A percentile compares a stretch with the other conserved stretches of the same genome.
Conservation (phyloP, 2,113 vertebrate species). For the Pyxicephalus adspersus region DNA sequence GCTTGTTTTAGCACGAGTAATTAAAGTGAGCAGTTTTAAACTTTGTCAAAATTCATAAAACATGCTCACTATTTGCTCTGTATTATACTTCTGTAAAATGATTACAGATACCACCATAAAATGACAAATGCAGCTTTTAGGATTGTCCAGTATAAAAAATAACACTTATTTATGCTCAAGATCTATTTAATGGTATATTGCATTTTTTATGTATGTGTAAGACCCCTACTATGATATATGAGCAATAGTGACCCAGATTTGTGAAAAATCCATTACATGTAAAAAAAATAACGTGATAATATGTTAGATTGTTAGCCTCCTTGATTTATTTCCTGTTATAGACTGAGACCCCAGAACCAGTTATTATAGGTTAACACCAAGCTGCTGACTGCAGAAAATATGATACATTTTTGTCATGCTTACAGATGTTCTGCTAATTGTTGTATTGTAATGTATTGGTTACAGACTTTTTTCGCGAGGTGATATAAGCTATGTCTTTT, state of each 20-base stretch:
- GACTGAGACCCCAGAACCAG: background rate
- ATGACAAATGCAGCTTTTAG: too few species aligned
- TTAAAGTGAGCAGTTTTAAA: too few species aligned
- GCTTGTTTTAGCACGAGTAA: too few species aligned
- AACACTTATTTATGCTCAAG: too few species aligned
- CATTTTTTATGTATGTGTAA: too few species aligned
- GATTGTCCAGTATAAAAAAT: too few species aligned
- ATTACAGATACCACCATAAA: too few species aligned
- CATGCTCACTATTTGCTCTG: too few species aligned
- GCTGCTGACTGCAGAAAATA: background rate
- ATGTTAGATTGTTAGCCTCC: background rate
- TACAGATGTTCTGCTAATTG: constrained; percentile 12
- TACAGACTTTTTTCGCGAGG: constrained; percentile 1
- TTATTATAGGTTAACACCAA: background rate
- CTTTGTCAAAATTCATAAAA: too few species aligned
- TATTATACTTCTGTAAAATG: too few species aligned
- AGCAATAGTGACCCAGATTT: constrained; percentile 17
- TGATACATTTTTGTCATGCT: background rate
- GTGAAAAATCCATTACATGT: background rate
- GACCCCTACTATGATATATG: too few species aligned
- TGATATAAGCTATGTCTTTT: constrained; percentile 1
- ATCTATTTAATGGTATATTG: too few species aligned
- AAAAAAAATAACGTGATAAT: background rate
- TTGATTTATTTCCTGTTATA: background rate
- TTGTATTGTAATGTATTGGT: constrained; percentile 10